These are phyloP conservation scores for Sitobion miscanthi DNA, from an alignment of 1,140 invertebrate species.

Conservation along the genomic window DNA sequence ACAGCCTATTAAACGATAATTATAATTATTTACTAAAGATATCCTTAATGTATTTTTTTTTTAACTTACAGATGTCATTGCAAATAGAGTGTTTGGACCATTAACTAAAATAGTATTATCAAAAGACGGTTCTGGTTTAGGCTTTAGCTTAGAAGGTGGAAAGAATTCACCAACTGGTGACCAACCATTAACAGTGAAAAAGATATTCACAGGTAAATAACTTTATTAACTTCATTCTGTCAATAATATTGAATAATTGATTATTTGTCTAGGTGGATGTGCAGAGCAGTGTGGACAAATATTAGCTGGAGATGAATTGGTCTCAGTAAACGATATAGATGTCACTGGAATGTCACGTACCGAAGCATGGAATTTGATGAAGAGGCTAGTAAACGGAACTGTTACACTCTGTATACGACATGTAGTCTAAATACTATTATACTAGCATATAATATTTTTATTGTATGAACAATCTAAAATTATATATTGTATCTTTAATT, in stretches of 20 bases:
- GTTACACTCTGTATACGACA: constrained; percentile 69
- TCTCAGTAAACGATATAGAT: constrained; percentile 81
- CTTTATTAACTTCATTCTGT: background rate
- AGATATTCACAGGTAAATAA: constrained; percentile 85
- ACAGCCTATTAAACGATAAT: background rate
- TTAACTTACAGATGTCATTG: background rate
- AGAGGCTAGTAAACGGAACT: constrained; percentile 82
- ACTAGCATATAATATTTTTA: constrained; percentile 11
- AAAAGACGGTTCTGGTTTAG: constrained; percentile 88
- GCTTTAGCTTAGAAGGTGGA: constrained; percentile 91
- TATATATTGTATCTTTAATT: background rate
- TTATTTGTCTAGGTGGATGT: constrained; percentile 75
- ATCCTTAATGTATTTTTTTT: background rate
- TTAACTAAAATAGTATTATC: constrained; percentile 71
- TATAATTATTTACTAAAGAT: background rate
- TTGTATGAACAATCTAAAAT: background rate
- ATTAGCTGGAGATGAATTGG: constrained; percentile 83
- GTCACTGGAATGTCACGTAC: constrained; percentile 84
- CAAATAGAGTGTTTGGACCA: constrained; percentile 58
- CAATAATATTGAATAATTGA: background rate
- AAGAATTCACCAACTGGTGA: constrained; percentile 87
- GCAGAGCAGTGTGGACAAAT: constrained; percentile 86
- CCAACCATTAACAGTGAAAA: constrained; percentile 84
- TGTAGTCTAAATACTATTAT: constrained; percentile 33
- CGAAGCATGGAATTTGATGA: constrained; percentile 92